Conservation (phyloP, 2,113 vertebrate genomes). For the Vireo altiloquus region DNA sequence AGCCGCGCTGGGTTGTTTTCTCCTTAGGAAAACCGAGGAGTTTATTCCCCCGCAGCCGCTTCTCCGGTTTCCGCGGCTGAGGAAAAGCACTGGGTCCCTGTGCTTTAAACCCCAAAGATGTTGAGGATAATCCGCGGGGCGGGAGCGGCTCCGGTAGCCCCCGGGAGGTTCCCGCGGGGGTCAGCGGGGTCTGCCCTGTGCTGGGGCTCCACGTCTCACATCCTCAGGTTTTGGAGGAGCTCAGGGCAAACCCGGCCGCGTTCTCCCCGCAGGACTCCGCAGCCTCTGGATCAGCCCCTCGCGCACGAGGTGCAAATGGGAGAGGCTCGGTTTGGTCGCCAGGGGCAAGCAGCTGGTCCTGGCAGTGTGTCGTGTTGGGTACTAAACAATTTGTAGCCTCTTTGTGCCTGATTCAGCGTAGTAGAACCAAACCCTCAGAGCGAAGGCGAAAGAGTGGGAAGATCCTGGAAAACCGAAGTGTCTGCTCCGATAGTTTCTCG, state of each 20-base stretch:
- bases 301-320: rapidly evolving
- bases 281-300: too few species aligned
- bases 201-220: background rate
- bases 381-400: rapidly evolving
- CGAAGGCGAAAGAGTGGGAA: background rate
- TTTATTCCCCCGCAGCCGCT: background rate
- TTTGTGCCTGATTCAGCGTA: rapidly evolving
- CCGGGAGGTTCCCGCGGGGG: background rate
- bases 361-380: rapidly evolving
- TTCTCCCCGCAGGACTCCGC: background rate
- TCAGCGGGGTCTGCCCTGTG: background rate
- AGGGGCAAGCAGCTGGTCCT: rapidly evolving
- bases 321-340: background rate
- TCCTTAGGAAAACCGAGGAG: background rate
- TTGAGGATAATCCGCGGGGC: background rate
- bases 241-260: background rate
- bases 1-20: background rate
- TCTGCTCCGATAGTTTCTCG: rapidly evolving
- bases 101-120: background rate
- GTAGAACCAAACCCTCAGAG: background rate
- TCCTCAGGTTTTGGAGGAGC: background rate
- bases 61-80: background rate
- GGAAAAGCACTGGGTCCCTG: background rate
- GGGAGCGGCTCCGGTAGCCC: background rate
- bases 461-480: background rate